Base-by-base conservation (phyloP, 2,797 vertebrate species). In the Clarias laeviceps region DNA sequence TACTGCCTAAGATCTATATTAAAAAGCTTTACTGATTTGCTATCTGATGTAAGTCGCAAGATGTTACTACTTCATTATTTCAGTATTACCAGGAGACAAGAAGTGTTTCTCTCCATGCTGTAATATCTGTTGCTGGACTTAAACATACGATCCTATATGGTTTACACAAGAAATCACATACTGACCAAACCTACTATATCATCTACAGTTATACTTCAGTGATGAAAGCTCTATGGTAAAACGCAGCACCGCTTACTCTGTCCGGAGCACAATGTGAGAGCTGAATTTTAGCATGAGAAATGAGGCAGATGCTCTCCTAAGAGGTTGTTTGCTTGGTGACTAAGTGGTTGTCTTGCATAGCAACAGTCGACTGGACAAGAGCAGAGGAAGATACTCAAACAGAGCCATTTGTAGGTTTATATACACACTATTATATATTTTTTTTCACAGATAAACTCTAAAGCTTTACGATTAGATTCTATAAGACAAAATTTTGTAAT, bases 261-360 rank as follows among this genome's bases (percentile, higher is more conserved):
- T 88, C 92, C 89, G 90, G 91, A 90, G 89, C 82, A 88, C 91
- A 91, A 77, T 37, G 92, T 90, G 87, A 92, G 91, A 88, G 89
- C 89, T 92, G 50, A 14, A 81, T 40, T 54, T 92, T 91, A 93
- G 92, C 91, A 91, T 94, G 92, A 94, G 94, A 94, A 93, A 93
- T 90, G 92, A 93, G 93, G 93, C 94, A 94, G 93, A 94, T 95
- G 93, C 92, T 91, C 92, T 91, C 93, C 89, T 90, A 92, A 95
- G 93, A 92, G 93, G 90, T 92, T 93, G 79, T 82, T 90, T 90
- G 94, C 93, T 92, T 94, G 93, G 94, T 93, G 94, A 94, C 93
- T 92, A 94, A 94, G 93, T 94, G 93, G 90, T 90, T 93, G 91
- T 90, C 90, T 91, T 81, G 88, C 93, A 94, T 94, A 94, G 94